Conservation (phyloP, 2,113 vertebrate genomes). For the Scolopax mira region DNA sequence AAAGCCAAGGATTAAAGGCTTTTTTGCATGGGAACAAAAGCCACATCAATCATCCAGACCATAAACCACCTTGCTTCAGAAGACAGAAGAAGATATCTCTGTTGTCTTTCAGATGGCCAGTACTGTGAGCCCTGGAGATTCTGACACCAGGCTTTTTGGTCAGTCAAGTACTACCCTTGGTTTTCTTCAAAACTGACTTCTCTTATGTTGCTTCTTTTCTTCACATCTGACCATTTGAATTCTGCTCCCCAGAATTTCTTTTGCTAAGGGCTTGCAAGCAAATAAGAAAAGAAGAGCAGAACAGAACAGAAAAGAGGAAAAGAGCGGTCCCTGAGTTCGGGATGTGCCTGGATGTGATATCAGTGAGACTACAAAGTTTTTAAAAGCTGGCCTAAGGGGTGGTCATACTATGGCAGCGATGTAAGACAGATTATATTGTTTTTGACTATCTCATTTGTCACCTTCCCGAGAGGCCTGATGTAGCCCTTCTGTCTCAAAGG, state of each 20-base stretch:
- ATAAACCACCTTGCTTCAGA: neutral
- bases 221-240: neutral
- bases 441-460: neutral
- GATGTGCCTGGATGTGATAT: neutral
- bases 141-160: neutral
- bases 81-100: neutral
- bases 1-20: neutral
- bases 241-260: neutral
- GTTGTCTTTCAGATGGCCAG: neutral
- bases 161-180: neutral
- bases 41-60: neutral
- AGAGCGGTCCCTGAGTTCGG: neutral
- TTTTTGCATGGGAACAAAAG: neutral
- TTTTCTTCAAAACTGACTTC: neutral
- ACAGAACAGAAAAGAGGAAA: neutral
- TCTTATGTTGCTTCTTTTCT: neutral
- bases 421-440: neutral
- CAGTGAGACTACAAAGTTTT: neutral
- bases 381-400: neutral
- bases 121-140: neutral
- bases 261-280: neutral
- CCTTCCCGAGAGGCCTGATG: neutral
- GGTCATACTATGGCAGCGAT: rapidly evolving
- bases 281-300: neutral
- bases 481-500: neutral